Base-by-base conservation (phyloP, 2,888 invertebrate genomes). In the Alentia gelatinosa region DNA sequence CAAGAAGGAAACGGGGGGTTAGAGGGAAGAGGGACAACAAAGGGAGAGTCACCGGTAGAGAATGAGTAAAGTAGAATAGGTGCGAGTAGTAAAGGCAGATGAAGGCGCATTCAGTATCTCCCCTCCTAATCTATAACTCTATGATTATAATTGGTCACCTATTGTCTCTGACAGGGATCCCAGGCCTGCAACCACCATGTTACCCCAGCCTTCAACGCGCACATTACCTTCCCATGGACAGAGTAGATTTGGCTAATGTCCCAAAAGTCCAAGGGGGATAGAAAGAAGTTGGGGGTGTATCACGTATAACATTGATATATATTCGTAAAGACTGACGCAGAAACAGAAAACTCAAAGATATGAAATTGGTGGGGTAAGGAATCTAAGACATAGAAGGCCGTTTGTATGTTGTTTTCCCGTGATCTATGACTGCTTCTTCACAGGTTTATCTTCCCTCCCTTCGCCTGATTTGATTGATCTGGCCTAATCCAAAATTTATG, bases 401-500 rank as follows among this genome's bases (percentile, higher is more conserved):
- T 35, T 9, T 75, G 39, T 19, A 23, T 9, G 7, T 35, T 39
- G 79, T 37, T 26, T 68, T 1, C 12, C 30, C 30, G 26, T 68
- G 68, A 68, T 68, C 68, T 68, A 26, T 68, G 68, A 15, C 68
- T 30, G 30, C 30, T 68, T 68, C 35, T 79, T 39, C 39, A 35
- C 26, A 39, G 79, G 39, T 79, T 79, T 79, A 79, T 42, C 47
- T 47, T 30, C 86, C 33, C 19, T 42, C 42, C 83, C 47, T 86
- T 33, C 19, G 9, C 50, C 86, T 42, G 42, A 86, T 50, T 86
- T 86, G 86, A 86, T 86, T 50, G 86, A 86, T 86, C 86, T 30
- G 26, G 42, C 33, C 86, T 86, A 86, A 86, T 86, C 86, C 33
- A 86, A 86, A 86, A 86, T 86, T 86, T 42, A 86, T 86, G 86